Evolutionary conservation across 2,113 vertebrate species (phyloP).

Genomic region (Urocynchramus pylzowi): DNA sequence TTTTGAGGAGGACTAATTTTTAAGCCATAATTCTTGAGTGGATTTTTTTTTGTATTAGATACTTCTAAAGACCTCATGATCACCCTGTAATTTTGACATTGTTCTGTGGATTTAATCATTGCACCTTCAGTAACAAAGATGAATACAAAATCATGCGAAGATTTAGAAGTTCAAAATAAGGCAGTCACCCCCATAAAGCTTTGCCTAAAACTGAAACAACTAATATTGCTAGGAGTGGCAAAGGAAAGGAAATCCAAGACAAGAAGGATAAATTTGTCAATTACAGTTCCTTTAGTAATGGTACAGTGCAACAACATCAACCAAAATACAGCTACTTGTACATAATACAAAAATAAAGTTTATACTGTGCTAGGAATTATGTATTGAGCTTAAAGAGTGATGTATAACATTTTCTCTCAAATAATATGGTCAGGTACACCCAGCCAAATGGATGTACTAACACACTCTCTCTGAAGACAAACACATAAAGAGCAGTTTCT

Average conservation of each 20-base stretch:
- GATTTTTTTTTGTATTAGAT: background rate
- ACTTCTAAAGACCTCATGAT: background rate
- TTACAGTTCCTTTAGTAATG: constrained; percentile 30
- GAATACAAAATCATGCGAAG: background rate
- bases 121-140: background rate
- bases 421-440: background rate
- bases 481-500: background rate
- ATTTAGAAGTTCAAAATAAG: background rate
- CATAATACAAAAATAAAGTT: constrained; percentile 54
- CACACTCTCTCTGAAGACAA: background rate
- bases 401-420: background rate
- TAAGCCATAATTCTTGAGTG: background rate
- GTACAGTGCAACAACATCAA: background rate
- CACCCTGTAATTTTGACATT: background rate
- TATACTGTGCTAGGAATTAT: background rate
- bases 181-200: background rate
- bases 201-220: background rate
- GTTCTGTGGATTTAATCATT: background rate
- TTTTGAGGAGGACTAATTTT: background rate
- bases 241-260: background rate
- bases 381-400: background rate
- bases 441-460: background rate
- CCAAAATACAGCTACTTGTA: background rate
- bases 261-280: background rate
- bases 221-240: background rate